A percentile compares a stretch with the other conserved stretches of the same genome.
These are phyloP conservation scores for Nomada fucata DNA, from an alignment of 2,888 invertebrate species.

Conservation along the genomic window DNA sequence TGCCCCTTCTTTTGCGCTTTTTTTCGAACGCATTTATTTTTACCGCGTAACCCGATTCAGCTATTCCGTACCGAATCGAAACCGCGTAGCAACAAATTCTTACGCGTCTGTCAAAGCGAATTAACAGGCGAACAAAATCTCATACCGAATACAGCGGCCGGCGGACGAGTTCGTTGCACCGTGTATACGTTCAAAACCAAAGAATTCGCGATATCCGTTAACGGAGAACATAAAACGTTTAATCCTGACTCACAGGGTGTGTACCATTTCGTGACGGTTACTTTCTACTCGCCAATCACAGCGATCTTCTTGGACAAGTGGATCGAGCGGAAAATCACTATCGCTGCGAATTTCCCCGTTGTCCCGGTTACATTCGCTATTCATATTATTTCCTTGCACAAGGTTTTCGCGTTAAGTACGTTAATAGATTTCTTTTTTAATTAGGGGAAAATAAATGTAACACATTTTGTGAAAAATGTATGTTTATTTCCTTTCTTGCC, in stretches of 20 bases:
- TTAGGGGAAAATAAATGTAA: background rate
- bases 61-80: background rate
- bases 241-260: slow-evolving; percentile 42
- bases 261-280: background rate
- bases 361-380: background rate
- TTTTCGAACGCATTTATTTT: slow-evolving; percentile 27
- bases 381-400: background rate
- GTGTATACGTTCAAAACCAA: slow-evolving; percentile 53
- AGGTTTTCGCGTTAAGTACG: background rate
- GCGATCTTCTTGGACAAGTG: slow-evolving; percentile 46
- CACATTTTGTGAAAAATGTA: background rate
- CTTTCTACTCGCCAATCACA: slow-evolving; percentile 40
- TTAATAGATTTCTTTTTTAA: background rate
- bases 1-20: slow-evolving; percentile 11
- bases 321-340: background rate
- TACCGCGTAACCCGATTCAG: slow-evolving; percentile 15
- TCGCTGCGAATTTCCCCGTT: background rate
- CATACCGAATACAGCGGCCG: slow-evolving; percentile 40
- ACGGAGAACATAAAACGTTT: slow-evolving; percentile 36
- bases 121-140: slow-evolving; percentile 47
- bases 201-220: slow-evolving; percentile 54
- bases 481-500: background rate
- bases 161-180: slow-evolving; percentile 49
- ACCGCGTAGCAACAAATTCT: slow-evolving; percentile 37
- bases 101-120: slow-evolving; percentile 35